A percentile compares a stretch with the other conserved stretches of the same genome.
Conservation (phyloP, 2,888 invertebrate genomes). For the Ceriagrion tenellum region DNA sequence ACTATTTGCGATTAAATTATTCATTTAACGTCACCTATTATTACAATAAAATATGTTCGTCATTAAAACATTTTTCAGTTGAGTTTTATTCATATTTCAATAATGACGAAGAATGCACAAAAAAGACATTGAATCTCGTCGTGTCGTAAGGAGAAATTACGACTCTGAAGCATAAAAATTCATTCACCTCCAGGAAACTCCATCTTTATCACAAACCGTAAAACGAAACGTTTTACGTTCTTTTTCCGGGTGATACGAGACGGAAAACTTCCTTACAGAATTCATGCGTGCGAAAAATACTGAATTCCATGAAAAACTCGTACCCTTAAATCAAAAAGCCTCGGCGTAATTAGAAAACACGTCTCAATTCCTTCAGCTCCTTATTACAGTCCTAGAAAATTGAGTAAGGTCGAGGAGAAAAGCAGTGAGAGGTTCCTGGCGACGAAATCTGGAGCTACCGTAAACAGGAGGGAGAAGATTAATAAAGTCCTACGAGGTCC, state of each 20-base stretch:
- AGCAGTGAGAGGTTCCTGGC: not conserved
- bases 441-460: slow-evolving; percentile 8
- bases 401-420: not conserved
- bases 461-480: not conserved
- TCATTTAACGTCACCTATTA: no score
- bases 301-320: not conserved
- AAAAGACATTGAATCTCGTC: not conserved
- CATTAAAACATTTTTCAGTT: not conserved
- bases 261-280: not conserved
- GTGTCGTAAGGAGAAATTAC: not conserved
- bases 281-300: not conserved
- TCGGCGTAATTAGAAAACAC: slow-evolving; percentile 21
- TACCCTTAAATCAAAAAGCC: not conserved
- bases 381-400: not conserved
- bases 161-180: not conserved
- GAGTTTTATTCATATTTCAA: not conserved
- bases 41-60: no score
- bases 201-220: slow-evolving; percentile 27
- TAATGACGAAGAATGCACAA: not conserved
- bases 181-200: slow-evolving; percentile 27
- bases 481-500: slow-evolving; percentile 8
- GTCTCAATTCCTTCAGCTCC: not conserved
- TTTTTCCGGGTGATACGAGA: not conserved
- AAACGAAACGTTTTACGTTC: slow-evolving; percentile 11
- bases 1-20: no score